These are phyloP conservation scores for Lysiphlebus fabarum DNA, from an alignment of 1,140 invertebrate genomes.

Conservation along the genomic window DNA sequence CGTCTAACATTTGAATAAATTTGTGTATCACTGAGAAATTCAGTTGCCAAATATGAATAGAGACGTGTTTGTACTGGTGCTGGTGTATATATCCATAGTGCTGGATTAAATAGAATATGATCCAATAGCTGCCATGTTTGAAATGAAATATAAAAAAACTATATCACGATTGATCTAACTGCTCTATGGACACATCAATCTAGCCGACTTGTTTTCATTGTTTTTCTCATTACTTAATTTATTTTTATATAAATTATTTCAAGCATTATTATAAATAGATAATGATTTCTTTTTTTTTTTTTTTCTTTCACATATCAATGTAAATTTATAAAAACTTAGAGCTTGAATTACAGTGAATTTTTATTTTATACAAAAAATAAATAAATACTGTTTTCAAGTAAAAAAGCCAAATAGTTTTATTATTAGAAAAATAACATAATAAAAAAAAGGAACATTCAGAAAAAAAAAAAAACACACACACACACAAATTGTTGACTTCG, in stretches of 20 bases:
- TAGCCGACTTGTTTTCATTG: constrained; percentile 47
- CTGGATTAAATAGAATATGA: constrained; percentile 97
- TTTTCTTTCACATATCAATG: too few species aligned
- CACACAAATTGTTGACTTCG: constrained; percentile 5
- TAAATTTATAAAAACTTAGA: too few species aligned
- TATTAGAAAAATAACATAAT: not conserved
- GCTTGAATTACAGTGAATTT: not conserved
- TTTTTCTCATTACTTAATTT: constrained; percentile 19
- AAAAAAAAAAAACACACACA: constrained; percentile 1
- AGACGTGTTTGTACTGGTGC: constrained; percentile 93
- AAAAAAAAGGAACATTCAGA: not conserved
- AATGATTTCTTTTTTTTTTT: too few species aligned
- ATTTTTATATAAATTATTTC: not conserved
- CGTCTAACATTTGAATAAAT: constrained; percentile 96
- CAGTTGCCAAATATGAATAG: constrained; percentile 95
- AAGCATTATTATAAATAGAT: too few species aligned
- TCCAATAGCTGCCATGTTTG: constrained; percentile 92
- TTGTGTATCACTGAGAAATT: constrained; percentile 95
- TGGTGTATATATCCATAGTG: constrained; percentile 96
- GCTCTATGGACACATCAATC: constrained; percentile 59
- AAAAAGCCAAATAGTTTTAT: not conserved
- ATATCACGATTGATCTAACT: constrained; percentile 63
- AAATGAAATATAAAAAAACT: constrained; percentile 76
- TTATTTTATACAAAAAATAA: too few species aligned
- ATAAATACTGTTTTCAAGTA: too few species aligned